phyloP scores from a whole-genome alignment of 2,888 invertebrate genomes.

The Latrodectus elegans region DNA sequence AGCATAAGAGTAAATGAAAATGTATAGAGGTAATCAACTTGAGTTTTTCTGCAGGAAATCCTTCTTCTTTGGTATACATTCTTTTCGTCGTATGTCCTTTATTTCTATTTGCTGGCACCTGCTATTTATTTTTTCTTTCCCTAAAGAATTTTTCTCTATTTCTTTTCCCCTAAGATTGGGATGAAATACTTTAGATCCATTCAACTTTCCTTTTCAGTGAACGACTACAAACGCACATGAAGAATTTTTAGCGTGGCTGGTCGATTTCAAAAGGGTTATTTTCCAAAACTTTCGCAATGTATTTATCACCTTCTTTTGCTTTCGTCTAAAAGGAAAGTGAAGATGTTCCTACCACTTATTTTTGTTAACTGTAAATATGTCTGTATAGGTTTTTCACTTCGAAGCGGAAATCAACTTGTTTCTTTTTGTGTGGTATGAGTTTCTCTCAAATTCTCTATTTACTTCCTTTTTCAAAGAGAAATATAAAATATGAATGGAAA shows the following conservation, averaged over 20 bases:
- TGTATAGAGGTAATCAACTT: conserved; percentile 44
- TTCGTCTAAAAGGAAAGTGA: background rate
- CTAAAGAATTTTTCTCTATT: background rate
- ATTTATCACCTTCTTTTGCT: conserved; percentile 2
- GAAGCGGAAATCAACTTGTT: background rate
- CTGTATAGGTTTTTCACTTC: background rate
- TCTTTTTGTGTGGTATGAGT: background rate
- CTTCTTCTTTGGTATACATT: background rate
- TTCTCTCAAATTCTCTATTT: no score
- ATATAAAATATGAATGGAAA: no score
- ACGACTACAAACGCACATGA: background rate
- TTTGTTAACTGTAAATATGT: background rate
- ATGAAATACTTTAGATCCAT: background rate
- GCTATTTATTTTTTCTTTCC: background rate
- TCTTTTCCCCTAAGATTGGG: background rate
- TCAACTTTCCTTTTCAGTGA: background rate
- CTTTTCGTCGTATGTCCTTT: background rate
- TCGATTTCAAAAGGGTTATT: background rate
- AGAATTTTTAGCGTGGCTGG: background rate
- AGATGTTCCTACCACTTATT: background rate
- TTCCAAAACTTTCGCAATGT: conserved; percentile 3
- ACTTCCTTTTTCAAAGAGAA: no score
- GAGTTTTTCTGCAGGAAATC: conserved; percentile 10
- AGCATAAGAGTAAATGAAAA: background rate
- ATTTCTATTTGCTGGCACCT: conserved; percentile 1